These are phyloP conservation scores for Strigops habroptila DNA, from an alignment of 2,113 vertebrate genomes.

Conservation along the genomic window DNA sequence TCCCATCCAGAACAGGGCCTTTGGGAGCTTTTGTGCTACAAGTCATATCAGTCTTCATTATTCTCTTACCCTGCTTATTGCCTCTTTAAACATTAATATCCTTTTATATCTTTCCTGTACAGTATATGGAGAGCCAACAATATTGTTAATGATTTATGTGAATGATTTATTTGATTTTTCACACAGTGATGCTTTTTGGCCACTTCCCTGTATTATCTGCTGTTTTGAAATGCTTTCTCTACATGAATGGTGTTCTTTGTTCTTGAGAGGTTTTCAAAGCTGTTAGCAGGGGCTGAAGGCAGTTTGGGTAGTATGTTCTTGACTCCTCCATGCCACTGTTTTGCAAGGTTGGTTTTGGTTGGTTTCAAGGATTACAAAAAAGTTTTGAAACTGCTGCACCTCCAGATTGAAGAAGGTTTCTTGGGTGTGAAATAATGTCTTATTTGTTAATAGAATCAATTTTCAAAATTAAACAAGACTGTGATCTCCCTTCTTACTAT, in stretches of 20 bases:
- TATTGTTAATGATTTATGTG: background rate
- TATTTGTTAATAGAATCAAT: background rate
- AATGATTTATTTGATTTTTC: background rate
- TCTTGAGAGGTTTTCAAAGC: background rate
- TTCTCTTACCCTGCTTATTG: background rate
- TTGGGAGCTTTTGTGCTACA: background rate
- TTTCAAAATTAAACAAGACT: constrained; percentile 7
- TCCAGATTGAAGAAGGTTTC: background rate
- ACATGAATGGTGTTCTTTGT: background rate
- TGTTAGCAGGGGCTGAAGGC: background rate
- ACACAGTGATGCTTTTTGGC: background rate
- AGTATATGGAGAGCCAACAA: background rate
- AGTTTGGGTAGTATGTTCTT: background rate
- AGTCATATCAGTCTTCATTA: constrained; percentile 1
- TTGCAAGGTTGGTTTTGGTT: background rate
- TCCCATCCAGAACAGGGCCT: background rate
- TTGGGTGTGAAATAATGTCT: background rate
- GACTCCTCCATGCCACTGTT: background rate
- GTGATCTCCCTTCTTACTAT: background rate
- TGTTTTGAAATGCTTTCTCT: background rate
- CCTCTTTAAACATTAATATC: constrained; percentile 8
- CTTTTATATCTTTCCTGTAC: background rate
- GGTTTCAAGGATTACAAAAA: background rate
- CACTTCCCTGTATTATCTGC: background rate
- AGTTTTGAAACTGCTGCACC: background rate